Percentiles rank a stretch among this genome's conserved stretches.
Evolutionary conservation across 2,888 invertebrate genomes (phyloP).

Genomic region (Baccha elongata): DNA sequence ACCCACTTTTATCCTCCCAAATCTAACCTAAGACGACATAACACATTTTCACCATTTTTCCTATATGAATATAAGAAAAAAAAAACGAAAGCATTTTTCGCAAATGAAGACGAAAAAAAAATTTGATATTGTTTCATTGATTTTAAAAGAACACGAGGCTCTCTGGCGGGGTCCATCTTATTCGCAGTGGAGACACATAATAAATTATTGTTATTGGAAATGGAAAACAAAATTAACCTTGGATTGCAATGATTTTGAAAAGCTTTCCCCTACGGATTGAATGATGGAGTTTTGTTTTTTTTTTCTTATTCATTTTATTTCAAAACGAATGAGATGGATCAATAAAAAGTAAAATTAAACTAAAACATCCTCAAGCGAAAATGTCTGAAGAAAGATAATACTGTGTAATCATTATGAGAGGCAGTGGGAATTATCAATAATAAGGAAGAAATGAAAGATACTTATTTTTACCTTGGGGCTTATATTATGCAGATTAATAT

Average conservation of each 20-base stretch:
- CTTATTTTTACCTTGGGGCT: not conserved
- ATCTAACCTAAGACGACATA: not conserved
- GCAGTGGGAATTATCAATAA: not conserved
- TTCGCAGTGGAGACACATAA: not conserved
- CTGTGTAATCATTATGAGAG: not conserved
- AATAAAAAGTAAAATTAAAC: not conserved
- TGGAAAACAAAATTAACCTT: constrained; percentile 4
- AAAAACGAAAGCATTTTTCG: not conserved
- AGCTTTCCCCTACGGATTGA: not conserved
- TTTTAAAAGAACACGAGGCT: constrained; percentile 1
- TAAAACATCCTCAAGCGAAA: not conserved
- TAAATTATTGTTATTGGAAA: constrained; percentile 13
- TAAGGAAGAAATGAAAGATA: not conserved
- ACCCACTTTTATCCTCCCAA: not conserved
- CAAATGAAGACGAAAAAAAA: constrained; percentile 16
- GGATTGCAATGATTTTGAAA: constrained; percentile 4
- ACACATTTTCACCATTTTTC: not conserved
- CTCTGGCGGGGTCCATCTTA: not conserved
- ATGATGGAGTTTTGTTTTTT: not conserved
- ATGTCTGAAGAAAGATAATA: not conserved
- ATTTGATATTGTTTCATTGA: constrained; percentile 16
- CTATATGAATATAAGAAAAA: not conserved
- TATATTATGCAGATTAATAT: not conserved
- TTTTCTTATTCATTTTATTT: not conserved
- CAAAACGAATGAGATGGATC: not conserved